These are phyloP conservation scores for Centropyge bicolor DNA, from an alignment of 2,797 vertebrate species.

Conservation along the genomic window DNA sequence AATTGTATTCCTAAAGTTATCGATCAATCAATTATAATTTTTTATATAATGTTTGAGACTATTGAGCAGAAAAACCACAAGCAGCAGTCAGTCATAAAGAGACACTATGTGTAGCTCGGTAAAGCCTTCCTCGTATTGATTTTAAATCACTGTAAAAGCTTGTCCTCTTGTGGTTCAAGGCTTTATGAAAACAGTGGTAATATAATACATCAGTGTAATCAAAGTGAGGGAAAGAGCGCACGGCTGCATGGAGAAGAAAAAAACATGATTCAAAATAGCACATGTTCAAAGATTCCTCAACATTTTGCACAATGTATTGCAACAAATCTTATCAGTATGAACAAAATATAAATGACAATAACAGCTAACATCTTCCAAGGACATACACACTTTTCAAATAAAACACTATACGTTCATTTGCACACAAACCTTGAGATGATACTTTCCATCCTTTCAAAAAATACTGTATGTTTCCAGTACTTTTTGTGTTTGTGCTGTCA, in stretches of 20 bases:
- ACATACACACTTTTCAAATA: not conserved
- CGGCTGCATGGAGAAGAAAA: not conserved
- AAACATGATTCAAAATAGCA: not conserved
- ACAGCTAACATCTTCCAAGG: not conserved
- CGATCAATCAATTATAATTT: not conserved
- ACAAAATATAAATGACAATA: not conserved
- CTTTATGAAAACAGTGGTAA: conserved; percentile 40
- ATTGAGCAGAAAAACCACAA: not conserved
- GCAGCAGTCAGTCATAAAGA: conserved; percentile 30
- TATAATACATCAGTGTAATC: conserved; percentile 35
- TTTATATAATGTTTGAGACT: not conserved
- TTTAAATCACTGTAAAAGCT: conserved; percentile 47
- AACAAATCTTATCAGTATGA: not conserved
- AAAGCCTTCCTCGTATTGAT: conserved; percentile 48
- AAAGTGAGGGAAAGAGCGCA: conserved; percentile 13
- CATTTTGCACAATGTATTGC: not conserved
- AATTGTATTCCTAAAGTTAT: not conserved
- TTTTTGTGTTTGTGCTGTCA: not conserved
- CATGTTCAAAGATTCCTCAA: not conserved
- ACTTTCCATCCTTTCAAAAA: not conserved
- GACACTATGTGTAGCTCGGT: conserved; percentile 16
- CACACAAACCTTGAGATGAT: not conserved
- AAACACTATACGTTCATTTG: not conserved
- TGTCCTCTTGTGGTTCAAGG: conserved; percentile 41
- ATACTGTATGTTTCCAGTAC: not conserved